These are phyloP conservation scores for Drosophila sordidula DNA, from an alignment of 2,888 invertebrate species.

Conservation along the genomic window DNA sequence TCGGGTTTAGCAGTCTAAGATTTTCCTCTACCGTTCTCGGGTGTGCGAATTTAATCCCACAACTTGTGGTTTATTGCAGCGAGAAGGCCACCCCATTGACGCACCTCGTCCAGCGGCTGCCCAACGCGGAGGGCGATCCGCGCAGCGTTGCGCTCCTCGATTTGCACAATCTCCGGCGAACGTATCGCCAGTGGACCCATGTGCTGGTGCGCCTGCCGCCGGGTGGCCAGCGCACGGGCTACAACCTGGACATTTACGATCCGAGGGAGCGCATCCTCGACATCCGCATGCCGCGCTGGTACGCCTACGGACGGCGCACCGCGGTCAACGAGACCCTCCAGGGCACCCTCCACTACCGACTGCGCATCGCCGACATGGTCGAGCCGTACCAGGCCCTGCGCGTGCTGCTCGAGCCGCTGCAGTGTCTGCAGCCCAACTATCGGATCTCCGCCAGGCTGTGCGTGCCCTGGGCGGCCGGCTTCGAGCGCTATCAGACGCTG, in stretches of 20 bases:
- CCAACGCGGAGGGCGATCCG: slow-evolving; percentile 84
- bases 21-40: no score
- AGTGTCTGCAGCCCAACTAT: slow-evolving; percentile 62
- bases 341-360: slow-evolving; percentile 87
- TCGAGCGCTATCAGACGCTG: slow-evolving; percentile 86
- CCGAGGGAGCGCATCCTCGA: slow-evolving; percentile 84
- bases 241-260: slow-evolving; percentile 89
- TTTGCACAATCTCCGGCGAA: slow-evolving; percentile 87
- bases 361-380: slow-evolving; percentile 87
- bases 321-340: slow-evolving; percentile 87
- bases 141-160: slow-evolving; percentile 87
- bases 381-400: slow-evolving; percentile 87
- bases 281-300: slow-evolving; percentile 84
- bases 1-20: no score
- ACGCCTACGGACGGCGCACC: slow-evolving; percentile 81
- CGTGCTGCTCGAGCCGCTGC: slow-evolving; percentile 87
- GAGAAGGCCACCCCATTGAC: slow-evolving; percentile 87
- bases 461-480: slow-evolving; percentile 89
- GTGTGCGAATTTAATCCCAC: no score
- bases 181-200: slow-evolving; percentile 88
- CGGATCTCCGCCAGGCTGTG: slow-evolving; percentile 88
- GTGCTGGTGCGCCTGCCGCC: slow-evolving; percentile 89
- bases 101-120: slow-evolving; percentile 86
- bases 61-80: slow-evolving; percentile 32
- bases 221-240: slow-evolving; percentile 82